Base-by-base conservation (phyloP, 1,140 invertebrate genomes). In the Aphidius gifuensis region DNA sequence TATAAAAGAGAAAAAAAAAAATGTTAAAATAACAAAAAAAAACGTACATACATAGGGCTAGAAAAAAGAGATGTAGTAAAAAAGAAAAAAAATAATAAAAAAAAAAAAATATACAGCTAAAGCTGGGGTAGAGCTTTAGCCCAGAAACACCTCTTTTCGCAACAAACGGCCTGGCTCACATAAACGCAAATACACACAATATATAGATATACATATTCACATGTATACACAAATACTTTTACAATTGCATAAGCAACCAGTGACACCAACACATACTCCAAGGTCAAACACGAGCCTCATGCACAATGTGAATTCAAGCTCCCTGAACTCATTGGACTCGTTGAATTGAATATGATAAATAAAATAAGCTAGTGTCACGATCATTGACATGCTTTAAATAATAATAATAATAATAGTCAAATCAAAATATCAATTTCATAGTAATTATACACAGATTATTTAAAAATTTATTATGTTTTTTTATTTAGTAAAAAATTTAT, bases 241-340 rank as follows among this genome's bases (percentile, higher is more conserved):
- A 32, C 23, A 32, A 32, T 32, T 32, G 23, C 23, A 32, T 32
- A 32, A 32, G 23, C 2, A 32, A 32, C 23, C 23, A 32, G 23
- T 39, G 40, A 55, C 53, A 55, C 50, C 4, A 44, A 43, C 9
- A 55, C 53, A 55, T 38, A 43, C 4, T 9, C 5, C n/a, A n/a
- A 40, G 53, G 53, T 55, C 53, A 40, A 55, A 55, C 53, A 55
- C 53, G 53, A 55, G 53, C 38, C 53, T 43, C 53, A 55, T 21
- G 53, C 16, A 55, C 53, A 55, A 7, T 32, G 11, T 4, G 38
- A 3, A 55, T 43, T 16, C 4, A 21, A n/a, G 16, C 11, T 32
- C 39, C 42, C 43, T 7, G 43, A 44, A 7, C 39, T 5, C 39
- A 55, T 43, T 16, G 11, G 50, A 53, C 7, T n/a, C 40, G n/a